These are phyloP conservation scores for Poecile montanus DNA, from an alignment of 2,797 vertebrate genomes.

Conservation along the genomic window DNA sequence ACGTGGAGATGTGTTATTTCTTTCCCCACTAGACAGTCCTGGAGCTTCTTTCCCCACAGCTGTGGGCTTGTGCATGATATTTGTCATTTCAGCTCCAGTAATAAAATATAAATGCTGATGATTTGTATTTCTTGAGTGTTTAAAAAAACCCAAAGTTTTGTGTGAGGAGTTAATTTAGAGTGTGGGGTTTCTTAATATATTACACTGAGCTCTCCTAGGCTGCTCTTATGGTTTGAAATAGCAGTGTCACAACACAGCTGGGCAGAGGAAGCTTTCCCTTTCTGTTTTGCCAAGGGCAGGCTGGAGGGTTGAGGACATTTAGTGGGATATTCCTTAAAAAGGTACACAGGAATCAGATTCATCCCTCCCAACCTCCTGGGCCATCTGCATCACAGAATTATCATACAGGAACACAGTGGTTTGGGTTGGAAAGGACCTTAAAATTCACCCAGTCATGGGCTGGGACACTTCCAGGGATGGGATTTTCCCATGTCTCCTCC, in stretches of 20 bases:
- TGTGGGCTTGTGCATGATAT: not conserved
- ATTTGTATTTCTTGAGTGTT: not conserved
- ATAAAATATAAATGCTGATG: not conserved
- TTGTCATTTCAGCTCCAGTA: not conserved
- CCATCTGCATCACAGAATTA: not conserved
- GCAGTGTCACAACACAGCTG: constrained; percentile 8
- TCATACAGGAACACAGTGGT: not conserved
- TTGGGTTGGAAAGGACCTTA: not conserved
- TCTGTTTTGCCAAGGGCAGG: not conserved
- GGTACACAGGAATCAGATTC: not conserved
- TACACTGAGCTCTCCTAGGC: not conserved
- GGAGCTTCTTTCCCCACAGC: not conserved
- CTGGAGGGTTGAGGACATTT: not conserved
- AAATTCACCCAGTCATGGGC: not conserved
- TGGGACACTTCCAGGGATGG: not conserved
- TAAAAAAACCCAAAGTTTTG: not conserved
- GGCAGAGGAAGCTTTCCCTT: not conserved
- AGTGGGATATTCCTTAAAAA: not conserved
- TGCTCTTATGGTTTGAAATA: not conserved
- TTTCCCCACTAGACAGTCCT: not conserved
- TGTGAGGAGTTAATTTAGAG: not conserved
- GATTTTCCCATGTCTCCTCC: not conserved
- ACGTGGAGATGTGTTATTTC: not conserved
- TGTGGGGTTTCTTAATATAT: not conserved
- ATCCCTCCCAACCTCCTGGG: not conserved